These are phyloP conservation scores for Mimas tiliae DNA, from an alignment of 2,888 invertebrate genomes.

Conservation along the genomic window DNA sequence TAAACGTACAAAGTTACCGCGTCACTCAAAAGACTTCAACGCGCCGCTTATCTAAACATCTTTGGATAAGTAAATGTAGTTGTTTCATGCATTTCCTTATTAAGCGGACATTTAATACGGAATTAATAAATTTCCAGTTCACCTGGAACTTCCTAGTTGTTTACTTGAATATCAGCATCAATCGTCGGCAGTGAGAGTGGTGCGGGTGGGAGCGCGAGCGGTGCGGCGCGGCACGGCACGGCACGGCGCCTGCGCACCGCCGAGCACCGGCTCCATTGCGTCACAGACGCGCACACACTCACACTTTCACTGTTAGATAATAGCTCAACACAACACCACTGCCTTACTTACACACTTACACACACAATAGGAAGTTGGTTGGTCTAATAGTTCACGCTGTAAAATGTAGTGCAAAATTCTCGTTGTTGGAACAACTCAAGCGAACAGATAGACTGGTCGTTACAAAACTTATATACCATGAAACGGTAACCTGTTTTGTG, in stretches of 20 bases:
- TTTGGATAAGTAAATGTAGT: constrained; percentile 41
- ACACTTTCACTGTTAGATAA: constrained; percentile 84
- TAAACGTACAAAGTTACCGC: constrained; percentile 36
- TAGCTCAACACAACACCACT: constrained; percentile 69
- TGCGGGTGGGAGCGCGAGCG: constrained; percentile 66
- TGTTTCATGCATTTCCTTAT: constrained; percentile 49
- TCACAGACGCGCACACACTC: constrained; percentile 77
- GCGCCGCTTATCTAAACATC: constrained; percentile 51
- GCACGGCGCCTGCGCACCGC: constrained; percentile 51
- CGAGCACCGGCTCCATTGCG: constrained; percentile 55
- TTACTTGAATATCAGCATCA: constrained; percentile 68
- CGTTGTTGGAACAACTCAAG: constrained; percentile 19
- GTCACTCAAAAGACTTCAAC: constrained; percentile 57
- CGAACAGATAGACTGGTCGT: constrained; percentile 20
- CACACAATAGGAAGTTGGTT: constrained; percentile 71
- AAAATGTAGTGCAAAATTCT: constrained; percentile 47
- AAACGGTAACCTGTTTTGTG: constrained; percentile 24
- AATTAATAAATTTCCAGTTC: constrained; percentile 58
- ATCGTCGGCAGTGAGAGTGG: constrained; percentile 43
- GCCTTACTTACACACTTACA: constrained; percentile 82
- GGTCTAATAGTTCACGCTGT: constrained; percentile 49
- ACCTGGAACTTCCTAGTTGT: constrained; percentile 71
- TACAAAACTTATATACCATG: constrained; percentile 26
- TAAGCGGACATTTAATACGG: constrained; percentile 46
- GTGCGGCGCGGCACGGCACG: constrained; percentile 41